Conservation (phyloP, 1,140 invertebrate species). For the honey bee (Apis mellifera) region DNA sequence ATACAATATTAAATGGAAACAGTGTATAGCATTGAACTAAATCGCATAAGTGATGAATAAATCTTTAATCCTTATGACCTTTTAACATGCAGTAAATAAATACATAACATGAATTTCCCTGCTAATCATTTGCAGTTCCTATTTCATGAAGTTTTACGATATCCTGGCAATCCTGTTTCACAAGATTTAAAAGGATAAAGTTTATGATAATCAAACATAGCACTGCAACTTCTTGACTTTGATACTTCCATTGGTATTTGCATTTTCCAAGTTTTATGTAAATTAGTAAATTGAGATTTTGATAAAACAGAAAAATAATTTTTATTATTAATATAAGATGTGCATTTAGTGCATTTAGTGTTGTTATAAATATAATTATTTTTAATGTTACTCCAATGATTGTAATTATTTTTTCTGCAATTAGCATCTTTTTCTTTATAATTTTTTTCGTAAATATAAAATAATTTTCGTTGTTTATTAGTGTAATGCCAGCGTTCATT, state of each 20-base stretch:
- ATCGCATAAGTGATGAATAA: slow-evolving; percentile 19
- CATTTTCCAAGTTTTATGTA: slow-evolving; percentile 57
- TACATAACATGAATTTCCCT: slow-evolving; percentile 52
- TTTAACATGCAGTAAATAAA: slow-evolving; percentile 24
- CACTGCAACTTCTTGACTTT: slow-evolving; percentile 60
- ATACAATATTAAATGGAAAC: slow-evolving; percentile 44
- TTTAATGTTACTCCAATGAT: slow-evolving; percentile 51
- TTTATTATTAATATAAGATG: slow-evolving; percentile 41
- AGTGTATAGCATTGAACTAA: slow-evolving; percentile 12
- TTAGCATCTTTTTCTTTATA: slow-evolving; percentile 30
- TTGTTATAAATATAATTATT: slow-evolving; percentile 53
- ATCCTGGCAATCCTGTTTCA: slow-evolving; percentile 37
- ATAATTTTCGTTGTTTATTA: slow-evolving; percentile 49
- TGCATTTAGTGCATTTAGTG: slow-evolving; percentile 39
- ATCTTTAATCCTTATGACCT: slow-evolving; percentile 9
- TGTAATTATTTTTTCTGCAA: slow-evolving; percentile 36
- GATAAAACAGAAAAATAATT: slow-evolving; percentile 54
- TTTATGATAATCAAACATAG: slow-evolving; percentile 49
- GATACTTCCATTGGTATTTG: slow-evolving; percentile 39
- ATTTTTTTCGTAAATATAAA: slow-evolving; percentile 52
- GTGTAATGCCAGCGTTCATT: slow-evolving; percentile 43
- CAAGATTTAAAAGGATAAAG: slow-evolving; percentile 42
- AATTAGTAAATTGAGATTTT: slow-evolving; percentile 56
- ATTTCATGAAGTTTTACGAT: slow-evolving; percentile 56
- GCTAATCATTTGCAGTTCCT: slow-evolving; percentile 47